Conservation (phyloP, 2,888 invertebrate genomes). For the Xestia sexstrigata region DNA sequence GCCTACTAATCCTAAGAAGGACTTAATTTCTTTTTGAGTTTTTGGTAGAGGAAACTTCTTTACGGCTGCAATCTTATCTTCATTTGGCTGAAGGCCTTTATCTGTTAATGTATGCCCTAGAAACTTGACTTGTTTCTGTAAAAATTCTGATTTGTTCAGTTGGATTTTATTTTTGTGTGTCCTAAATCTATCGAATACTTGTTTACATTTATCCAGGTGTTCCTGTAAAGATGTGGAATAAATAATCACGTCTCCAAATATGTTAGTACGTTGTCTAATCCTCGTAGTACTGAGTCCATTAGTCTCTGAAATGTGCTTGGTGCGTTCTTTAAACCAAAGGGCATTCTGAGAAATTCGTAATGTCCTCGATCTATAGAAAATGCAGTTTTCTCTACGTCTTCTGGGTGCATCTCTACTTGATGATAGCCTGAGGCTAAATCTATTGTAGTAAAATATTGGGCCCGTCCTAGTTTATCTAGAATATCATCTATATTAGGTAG, state of each 20-base stretch:
- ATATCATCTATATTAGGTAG: constrained; percentile 8
- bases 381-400: neutral
- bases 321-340: neutral
- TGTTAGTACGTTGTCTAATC: neutral
- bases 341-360: constrained; percentile 9
- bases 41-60: constrained; percentile 61
- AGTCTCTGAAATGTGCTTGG: neutral
- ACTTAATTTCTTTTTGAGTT: constrained; percentile 33
- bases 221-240: constrained; percentile 1
- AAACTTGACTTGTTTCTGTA: constrained; percentile 51
- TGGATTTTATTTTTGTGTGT: neutral
- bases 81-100: constrained; percentile 65
- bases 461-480: neutral
- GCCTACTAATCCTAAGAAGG: neutral
- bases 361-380: neutral
- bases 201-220: neutral
- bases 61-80: constrained; percentile 66
- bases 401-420: constrained; percentile 9
- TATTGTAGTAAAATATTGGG: neutral
- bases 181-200: neutral
- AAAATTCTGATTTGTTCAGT: constrained; percentile 48
- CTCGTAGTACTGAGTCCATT: neutral
- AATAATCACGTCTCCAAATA: neutral
- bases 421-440: neutral
- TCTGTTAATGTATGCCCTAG: constrained; percentile 59